Evolutionary conservation across 1,140 invertebrate species (phyloP), one percentile per base, ranked within the genome.

Genomic region (Cheumatopsyche charites): DNA sequence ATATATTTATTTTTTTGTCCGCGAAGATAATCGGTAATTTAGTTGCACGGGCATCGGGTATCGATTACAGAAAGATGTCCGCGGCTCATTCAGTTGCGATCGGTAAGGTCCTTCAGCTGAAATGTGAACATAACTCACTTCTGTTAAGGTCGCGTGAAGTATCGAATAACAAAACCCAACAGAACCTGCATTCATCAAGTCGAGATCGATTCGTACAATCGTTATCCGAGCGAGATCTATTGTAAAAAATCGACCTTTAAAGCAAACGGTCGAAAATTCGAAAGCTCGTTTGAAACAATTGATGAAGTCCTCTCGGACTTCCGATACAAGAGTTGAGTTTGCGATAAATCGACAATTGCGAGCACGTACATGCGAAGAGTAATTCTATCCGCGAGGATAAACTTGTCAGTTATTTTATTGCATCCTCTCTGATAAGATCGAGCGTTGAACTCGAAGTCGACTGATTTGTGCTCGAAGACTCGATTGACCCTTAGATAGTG

Each of bases 41-140:
- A 58, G 55, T 58, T 58, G 29, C 55, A 13, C 9, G 21, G 19
- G 21, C 21, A 13, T 58, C 55, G 55, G 15, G 47, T 68, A 68
- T 68, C 66, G 47, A 55, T 68, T 68, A 47, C 66, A 68, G 19
- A 23, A 43, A 68, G 23, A 68, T 68, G 66, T 68, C 66, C 23
- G 47, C 66, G 66, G 17, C 49, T 55, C 36, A 21, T 68, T 68
- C 66, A 68, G 66, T 68, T 68, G 66, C 66, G 25, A 68, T 68
- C 66, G 47, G 63, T 58, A 58, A 58, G 21, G 55, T 58, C 55
- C 63, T 45, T 52, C 62, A 7, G 11, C 62, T 19, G 13, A n/a
- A 25, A 1, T 19, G 3, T 68, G 12, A 26, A 9, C 2, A 68
- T 68, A 68, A 68, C 55, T 68, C 25, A 68, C 49, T 58, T 58